Evolutionary conservation across 2,113 vertebrate genomes (phyloP).

Genomic region (Pavo muticus): DNA sequence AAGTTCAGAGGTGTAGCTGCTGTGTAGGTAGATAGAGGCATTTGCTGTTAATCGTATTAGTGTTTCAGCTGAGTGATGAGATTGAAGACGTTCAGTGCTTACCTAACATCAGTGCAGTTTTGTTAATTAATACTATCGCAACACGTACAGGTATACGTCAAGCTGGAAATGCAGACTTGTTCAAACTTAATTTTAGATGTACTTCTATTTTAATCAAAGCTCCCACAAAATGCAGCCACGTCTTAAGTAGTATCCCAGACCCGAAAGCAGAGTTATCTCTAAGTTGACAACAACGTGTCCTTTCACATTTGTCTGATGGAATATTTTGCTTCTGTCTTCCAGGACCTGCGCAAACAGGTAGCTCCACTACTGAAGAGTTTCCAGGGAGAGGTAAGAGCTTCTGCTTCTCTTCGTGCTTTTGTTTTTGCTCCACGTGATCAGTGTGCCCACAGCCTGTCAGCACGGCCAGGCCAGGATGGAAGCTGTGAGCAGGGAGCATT

Average conservation of each 20-base stretch:
- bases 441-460: background rate
- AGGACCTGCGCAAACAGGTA: constrained; percentile 99
- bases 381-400: constrained; percentile 95
- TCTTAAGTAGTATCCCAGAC: background rate
- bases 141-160: constrained; percentile 1
- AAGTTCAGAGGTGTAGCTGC: constrained; percentile 47
- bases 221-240: background rate
- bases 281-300: background rate
- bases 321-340: constrained; percentile 55
- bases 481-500: background rate
- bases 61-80: constrained; percentile 40
- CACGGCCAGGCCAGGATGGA: background rate
- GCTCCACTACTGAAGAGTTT: constrained; percentile 98
- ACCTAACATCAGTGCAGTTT: background rate
- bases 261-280: background rate
- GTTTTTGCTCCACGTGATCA: background rate
- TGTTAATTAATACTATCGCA: constrained; percentile 30
- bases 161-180: background rate
- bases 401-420: background rate
- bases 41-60: constrained; percentile 57
- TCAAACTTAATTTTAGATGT: background rate
- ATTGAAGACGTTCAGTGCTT: constrained; percentile 15
- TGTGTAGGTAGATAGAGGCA: constrained; percentile 56
- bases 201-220: background rate
- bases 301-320: background rate